phyloP scores from a whole-genome alignment of 2,113 vertebrate genomes.

The Madoqua kirkii region DNA sequence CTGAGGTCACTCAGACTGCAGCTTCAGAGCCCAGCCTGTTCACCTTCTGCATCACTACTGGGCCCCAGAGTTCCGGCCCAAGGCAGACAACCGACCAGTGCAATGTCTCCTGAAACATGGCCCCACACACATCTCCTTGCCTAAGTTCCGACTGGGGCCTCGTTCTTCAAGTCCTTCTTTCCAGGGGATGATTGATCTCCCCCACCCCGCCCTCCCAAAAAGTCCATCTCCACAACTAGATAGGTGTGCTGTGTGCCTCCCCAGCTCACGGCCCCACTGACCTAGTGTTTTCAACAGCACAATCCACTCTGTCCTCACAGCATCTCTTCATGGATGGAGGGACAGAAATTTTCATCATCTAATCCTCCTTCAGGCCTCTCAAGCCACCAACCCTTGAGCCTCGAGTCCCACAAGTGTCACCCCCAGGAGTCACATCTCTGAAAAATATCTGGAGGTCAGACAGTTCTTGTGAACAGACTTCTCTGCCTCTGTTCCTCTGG shows the following conservation, averaged over 20 bases:
- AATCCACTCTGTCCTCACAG: background rate
- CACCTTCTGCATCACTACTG: background rate
- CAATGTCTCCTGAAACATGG: background rate
- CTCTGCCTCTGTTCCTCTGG: background rate
- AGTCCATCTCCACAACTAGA: background rate
- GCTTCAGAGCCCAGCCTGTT: background rate
- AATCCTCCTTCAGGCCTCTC: background rate
- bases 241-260: background rate
- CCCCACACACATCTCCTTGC: background rate
- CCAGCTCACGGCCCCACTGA: background rate
- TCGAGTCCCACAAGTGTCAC: accelerated
- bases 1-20: background rate
- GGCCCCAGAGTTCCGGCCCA: background rate
- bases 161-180: background rate
- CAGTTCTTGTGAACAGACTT: background rate
- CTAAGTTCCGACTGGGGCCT: background rate
- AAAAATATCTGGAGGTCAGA: background rate
- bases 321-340: background rate
- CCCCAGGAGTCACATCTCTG: background rate
- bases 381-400: background rate
- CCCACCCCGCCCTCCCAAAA: background rate
- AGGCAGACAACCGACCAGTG: background rate
- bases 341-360: background rate
- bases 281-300: background rate
- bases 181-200: background rate